Evolutionary conservation across 2,888 invertebrate genomes (phyloP), one percentile per base, ranked within the genome.

Genomic region (Lottia gigantea): DNA sequence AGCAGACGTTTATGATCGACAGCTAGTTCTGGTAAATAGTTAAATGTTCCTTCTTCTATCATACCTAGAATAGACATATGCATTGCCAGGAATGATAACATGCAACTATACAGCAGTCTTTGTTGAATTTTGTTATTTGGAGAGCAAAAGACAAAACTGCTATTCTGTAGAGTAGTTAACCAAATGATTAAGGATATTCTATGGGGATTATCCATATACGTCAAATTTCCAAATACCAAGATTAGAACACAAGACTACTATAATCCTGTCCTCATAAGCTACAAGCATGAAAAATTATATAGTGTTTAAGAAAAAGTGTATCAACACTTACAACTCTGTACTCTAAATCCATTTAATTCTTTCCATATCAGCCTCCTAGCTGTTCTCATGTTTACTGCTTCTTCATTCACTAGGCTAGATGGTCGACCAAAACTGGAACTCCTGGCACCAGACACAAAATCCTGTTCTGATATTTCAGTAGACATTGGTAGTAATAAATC

Each of bases 401-500:
- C 66, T 46, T 67, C 75, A 8, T 71, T 55, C 6, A 76, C 67
- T 19, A 61, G 68, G 1, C 67, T 46, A 25, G 64, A 68, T 16
- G 76, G 73, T 68, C 78, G 79, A n/a, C 77, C 81, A 70, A 74
- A 80, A 7, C 75, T 71, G 12, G 78, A 79, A 69, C 81, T 81
- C 46, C 81, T 71, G n/a, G 78, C 78, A 64, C 87, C 88, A 46
- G 83, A 80, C 15, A 87, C 77, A 79, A 88, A 90, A 49, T 86
- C 84, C 2, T 83, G 79, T 74, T 88, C 81, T 45, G 83, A 86
- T 2, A 88, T 83, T 1, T 80, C 84, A 46, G 81, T 76, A 75
- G 89, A 88, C 84, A 90, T 89, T 1, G 90, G 88, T 68, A 89
- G 76, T 76, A 91, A 79, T 64, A 91, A 83, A 82, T 91, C 91